phyloP scores from a whole-genome alignment of 2,888 invertebrate species.

The Cataglyphis cursor region DNA sequence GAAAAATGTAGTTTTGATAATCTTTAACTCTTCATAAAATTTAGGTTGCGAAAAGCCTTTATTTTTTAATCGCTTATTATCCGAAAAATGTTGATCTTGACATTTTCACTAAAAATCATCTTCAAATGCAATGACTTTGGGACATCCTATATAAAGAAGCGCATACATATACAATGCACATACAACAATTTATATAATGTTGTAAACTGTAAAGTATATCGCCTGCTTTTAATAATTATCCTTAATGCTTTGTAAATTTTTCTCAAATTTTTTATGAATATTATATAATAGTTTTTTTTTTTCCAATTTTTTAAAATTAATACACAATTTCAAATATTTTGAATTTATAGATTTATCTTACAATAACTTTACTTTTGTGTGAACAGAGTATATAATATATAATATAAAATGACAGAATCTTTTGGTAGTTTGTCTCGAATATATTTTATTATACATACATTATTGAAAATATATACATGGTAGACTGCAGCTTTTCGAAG shows the following conservation, averaged over 20 bases:
- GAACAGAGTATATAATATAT: background rate
- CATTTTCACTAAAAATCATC: background rate
- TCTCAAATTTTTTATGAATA: background rate
- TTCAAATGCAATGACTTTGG: background rate
- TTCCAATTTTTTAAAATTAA: no score
- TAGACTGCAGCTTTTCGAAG: conserved; percentile 86
- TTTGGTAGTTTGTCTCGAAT: conserved; percentile 73
- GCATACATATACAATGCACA: background rate
- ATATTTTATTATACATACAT: conserved; percentile 86
- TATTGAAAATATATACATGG: conserved; percentile 87
- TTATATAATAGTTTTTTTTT: no score
- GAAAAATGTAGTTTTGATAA: background rate
- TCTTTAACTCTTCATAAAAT: background rate
- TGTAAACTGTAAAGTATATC: background rate
- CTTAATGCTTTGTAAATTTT: background rate
- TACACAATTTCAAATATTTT: background rate
- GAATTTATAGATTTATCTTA: background rate
- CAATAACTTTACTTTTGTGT: background rate
- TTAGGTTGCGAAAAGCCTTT: background rate
- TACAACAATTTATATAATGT: background rate
- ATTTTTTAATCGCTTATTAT: background rate
- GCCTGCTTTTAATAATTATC: background rate
- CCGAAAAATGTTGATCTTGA: background rate
- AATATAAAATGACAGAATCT: conserved; percentile 34
- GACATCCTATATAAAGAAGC: no score